These are phyloP conservation scores for Drosophila auraria DNA, from an alignment of 1,140 invertebrate species.

Conservation along the genomic window DNA sequence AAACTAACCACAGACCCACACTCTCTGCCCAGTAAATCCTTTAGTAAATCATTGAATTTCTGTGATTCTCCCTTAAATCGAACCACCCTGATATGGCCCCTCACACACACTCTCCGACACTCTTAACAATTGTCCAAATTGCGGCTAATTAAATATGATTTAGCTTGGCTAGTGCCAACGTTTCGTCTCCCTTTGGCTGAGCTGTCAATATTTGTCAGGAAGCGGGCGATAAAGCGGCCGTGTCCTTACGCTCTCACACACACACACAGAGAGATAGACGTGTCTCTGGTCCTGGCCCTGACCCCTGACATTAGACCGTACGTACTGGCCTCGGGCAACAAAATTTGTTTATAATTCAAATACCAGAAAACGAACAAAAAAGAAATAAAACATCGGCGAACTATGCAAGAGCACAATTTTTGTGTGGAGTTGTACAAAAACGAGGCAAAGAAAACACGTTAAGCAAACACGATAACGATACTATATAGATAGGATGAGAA, in stretches of 20 bases:
- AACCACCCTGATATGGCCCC: neutral
- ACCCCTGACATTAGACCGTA: slow-evolving; percentile 72
- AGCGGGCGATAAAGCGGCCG: slow-evolving; percentile 24
- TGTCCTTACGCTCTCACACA: slow-evolving; percentile 55
- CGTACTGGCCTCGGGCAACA: slow-evolving; percentile 63
- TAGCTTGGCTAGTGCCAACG: slow-evolving; percentile 41
- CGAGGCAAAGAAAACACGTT: slow-evolving; percentile 76
- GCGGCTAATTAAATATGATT: slow-evolving; percentile 70
- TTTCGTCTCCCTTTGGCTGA: slow-evolving; percentile 42
- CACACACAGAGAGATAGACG: neutral
- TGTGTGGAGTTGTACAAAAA: slow-evolving; percentile 45
- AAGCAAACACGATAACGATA: slow-evolving; percentile 83
- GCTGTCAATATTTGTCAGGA: slow-evolving; percentile 60
- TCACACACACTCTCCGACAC: slow-evolving; percentile 19
- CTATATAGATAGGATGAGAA: slow-evolving; percentile 66
- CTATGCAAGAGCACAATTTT: slow-evolving; percentile 25
- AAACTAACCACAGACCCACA: no score
- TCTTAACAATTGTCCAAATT: slow-evolving; percentile 58
- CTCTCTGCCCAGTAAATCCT: no score
- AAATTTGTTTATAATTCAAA: slow-evolving; percentile 82
- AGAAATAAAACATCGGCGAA: slow-evolving; percentile 12
- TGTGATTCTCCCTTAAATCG: neutral
- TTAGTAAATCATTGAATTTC: no score
- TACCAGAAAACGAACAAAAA: slow-evolving; percentile 37
- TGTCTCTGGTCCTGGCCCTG: slow-evolving; percentile 54